Base-by-base conservation (phyloP, 2,113 vertebrate species). In the Myotis brandtii region DNA sequence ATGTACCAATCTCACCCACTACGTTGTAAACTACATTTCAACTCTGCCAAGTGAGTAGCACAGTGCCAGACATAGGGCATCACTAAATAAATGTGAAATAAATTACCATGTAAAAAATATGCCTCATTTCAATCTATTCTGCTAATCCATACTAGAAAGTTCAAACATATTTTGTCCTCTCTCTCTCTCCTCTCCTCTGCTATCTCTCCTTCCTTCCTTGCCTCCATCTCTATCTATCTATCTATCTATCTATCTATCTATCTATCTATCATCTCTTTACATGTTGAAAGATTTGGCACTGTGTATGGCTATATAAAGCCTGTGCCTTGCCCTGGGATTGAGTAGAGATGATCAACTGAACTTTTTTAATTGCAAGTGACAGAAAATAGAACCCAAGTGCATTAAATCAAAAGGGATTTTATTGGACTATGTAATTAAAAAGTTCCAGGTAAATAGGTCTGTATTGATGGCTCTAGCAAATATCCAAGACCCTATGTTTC, bases 51-150 rank as follows among this genome's bases (percentile, higher is more conserved):
- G n/a, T 23, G n/a, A 88, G 43, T 32, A 80, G 46, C 17, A 86
- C 11, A 81, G n/a, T 67, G n/a, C 12, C 40, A 76, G 72, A 30
- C 10, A 92, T 37, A 80, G 23, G 62, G 11, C 0, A 86, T 89
- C 46, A 79, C 52, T 82, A 92, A 75, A 34, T 67, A 92, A 83
- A 27, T 76, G n/a, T 83, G 52, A 94, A 85, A 87, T 94, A 87
- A 93, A 90, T 81, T 64, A 81, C 30, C 32, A 66, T 56, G 25
- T 40, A 92, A 72, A 89, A 54, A 79, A 6, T 9, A 25, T 70
- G 18, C 12, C 14, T 72, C 27, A 64, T 93, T 93, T 64, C 27
- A 91, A 94, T 37, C 37, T 34, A 80, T 64, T 94, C 66, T 86
- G 48, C 30, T 93, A 94, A 88, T 88, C 50, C 40, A 90, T 56